Base-by-base conservation (phyloP, 2,888 invertebrate species). In the Rhamphomyia laevipes region DNA sequence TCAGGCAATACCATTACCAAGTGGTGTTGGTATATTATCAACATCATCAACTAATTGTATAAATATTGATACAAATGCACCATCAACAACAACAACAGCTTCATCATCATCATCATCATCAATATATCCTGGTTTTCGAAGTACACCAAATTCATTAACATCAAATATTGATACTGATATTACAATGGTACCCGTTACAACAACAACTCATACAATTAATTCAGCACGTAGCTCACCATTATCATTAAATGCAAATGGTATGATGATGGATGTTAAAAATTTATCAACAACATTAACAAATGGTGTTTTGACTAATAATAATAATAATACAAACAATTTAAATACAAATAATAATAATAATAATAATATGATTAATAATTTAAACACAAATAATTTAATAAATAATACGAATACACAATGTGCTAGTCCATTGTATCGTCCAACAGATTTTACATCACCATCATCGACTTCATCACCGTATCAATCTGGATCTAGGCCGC, bases 1-100 rank as follows among this genome's bases (percentile, higher is more conserved):
- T 66, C 91, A 91, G 73, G 88, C 90, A 46, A 83, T 89, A 80
- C 89, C 70, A 43, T 64, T 69, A 48, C 63, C 68, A 33, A 61
- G 66, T 33, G 65, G 61, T 17, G 64, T 64, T 9, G 66, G 66
- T 15, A 66, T 66, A 45, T 65, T 66, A 16, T 64, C 64, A 38
- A 66, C 66, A 15, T 63, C 60, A 12, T 63, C 63, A 3, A 64
- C 63, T 9, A 67, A 64, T 17, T 63, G 63, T 31, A 62, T 63
- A 7, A 61, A 61, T 27, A 62, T 60, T 61, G 61, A 53, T 37
- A 47, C 48, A 0, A 51, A 4, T 11, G 33, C 61, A 43, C 33
- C 21, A 12, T 38, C 35, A 41, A 17, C 50, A 48, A 54, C 54
- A 11, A 52, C 47, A 15, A 43, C 47, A 15, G 2, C 15, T 12